Conservation (phyloP, 2,888 invertebrate genomes). For the Cheilosia soror region DNA sequence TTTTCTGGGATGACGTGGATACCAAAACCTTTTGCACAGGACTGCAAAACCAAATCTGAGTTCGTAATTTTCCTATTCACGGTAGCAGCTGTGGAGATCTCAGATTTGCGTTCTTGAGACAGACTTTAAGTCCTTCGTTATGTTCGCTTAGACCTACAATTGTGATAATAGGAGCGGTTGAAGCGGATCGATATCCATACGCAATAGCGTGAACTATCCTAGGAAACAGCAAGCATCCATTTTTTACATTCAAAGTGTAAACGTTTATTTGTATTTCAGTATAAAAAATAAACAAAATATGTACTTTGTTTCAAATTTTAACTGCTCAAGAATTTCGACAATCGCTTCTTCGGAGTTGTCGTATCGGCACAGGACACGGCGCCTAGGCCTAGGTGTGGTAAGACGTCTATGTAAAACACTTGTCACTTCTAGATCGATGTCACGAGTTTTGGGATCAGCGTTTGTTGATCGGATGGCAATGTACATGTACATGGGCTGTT, state of each 20-base stretch:
- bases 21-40: too few relatives aligned
- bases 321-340: conserved; percentile 91
- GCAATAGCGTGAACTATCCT: too few relatives aligned
- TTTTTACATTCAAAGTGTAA: conserved; percentile 42
- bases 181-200: too few relatives aligned
- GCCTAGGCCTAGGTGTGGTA: conserved; percentile 91
- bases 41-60: too few relatives aligned
- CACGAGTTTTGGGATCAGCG: conserved; percentile 68
- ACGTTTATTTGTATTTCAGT: conserved; percentile 12
- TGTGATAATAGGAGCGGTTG: too few relatives aligned
- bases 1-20: too few relatives aligned
- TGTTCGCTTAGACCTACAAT: too few relatives aligned
- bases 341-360: conserved; percentile 91
- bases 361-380: conserved; percentile 91
- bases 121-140: too few relatives aligned
- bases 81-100: too few relatives aligned
- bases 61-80: too few relatives aligned
- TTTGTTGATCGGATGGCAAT: neutral
- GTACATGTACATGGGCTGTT: neutral
- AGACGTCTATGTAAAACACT: conserved; percentile 84
- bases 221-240: neutral
- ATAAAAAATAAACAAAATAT: conserved; percentile 49
- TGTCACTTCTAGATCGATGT: conserved; percentile 83
- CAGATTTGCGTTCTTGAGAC: too few relatives aligned
- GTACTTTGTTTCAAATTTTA: conserved; percentile 46